phyloP scores from a whole-genome alignment of 2,888 invertebrate species.

The Drosophila mettleri region DNA sequence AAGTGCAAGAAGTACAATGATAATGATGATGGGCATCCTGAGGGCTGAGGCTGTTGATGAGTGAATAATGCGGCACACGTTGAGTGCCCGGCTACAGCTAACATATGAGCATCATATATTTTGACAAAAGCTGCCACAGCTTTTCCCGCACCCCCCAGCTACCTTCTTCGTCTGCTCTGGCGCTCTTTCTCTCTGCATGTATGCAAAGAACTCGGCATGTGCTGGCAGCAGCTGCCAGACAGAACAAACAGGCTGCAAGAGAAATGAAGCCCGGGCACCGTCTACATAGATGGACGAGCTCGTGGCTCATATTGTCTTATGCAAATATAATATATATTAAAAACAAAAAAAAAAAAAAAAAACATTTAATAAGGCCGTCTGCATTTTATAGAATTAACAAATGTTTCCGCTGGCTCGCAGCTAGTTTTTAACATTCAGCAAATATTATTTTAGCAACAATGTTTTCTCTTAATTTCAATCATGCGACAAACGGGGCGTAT shows the following conservation, averaged over 20 bases:
- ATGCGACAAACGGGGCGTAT: conserved; percentile 36
- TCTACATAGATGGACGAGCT: not conserved
- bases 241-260: conserved; percentile 48
- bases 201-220: conserved; percentile 29
- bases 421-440: conserved; percentile 28
- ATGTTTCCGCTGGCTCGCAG: conserved; percentile 17
- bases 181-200: conserved; percentile 11
- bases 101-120: conserved; percentile 76
- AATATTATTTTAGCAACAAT: conserved; percentile 46
- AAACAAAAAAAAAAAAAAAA: not conserved
- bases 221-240: conserved; percentile 57
- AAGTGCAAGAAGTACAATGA: conserved; percentile 65
- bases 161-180: too few species aligned
- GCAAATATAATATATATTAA: conserved; percentile 31
- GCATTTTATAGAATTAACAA: conserved; percentile 56
- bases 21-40: conserved; percentile 74
- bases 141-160: not conserved
- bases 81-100: conserved; percentile 66
- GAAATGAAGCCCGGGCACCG: conserved; percentile 16
- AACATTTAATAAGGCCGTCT: conserved; percentile 64
- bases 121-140: conserved; percentile 62
- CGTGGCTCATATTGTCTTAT: conserved; percentile 18
- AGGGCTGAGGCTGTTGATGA: conserved; percentile 64
- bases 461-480: conserved; percentile 26
- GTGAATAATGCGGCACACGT: conserved; percentile 74